Base-by-base conservation (phyloP, 1,140 invertebrate genomes). In the Meloidogyne floridensis region DNA sequence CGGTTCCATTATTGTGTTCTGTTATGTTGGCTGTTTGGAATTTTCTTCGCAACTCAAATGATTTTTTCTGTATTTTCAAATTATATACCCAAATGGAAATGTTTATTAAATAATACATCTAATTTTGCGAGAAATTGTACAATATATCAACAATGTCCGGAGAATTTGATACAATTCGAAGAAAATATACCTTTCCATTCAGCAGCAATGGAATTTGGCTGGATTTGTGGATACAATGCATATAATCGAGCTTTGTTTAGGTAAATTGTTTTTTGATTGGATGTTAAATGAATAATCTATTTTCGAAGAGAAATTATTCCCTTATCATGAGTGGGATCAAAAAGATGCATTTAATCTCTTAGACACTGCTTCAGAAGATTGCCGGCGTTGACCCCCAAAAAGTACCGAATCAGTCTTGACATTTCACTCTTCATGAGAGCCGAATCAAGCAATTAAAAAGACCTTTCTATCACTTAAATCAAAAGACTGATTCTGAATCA, bases 41-140 rank as follows among this genome's bases (percentile, higher is more conserved):
- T 88, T 13, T 89, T 89, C 72, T 90, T 89, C 43, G 89, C 87
- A 15, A 81, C 83, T 7, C 88, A 89, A 79, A 84, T 86, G 86
- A 86, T 89, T 43, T 75, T 88, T 80, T 84, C 87, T 11, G 90
- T 89, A 15, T 89, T 89, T 79, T 86, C 83, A 18, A 88, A 87
- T 73, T 89, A 90, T 78, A 82, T 89, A 10, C 88, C 88, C 11
- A 76, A 83, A 69, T 89, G 88, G 88, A 51, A 84, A 69, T 89
- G 88, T 65, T 32, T 42, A 18, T 18, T 13, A 18, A n/a, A 43
- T 32, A 51, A 75, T 43, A 18, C 10, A 3, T 42, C 74, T 77
- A 59, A 82, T 32, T 53, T 72, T 32, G 86, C 84, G 42, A 20
- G 75, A 20, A 42, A 71, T 20, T 80, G 80, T 42, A 51, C 6